Evolutionary conservation across 2,113 vertebrate genomes (phyloP).

Genomic region (Prunella fulvescens): DNA sequence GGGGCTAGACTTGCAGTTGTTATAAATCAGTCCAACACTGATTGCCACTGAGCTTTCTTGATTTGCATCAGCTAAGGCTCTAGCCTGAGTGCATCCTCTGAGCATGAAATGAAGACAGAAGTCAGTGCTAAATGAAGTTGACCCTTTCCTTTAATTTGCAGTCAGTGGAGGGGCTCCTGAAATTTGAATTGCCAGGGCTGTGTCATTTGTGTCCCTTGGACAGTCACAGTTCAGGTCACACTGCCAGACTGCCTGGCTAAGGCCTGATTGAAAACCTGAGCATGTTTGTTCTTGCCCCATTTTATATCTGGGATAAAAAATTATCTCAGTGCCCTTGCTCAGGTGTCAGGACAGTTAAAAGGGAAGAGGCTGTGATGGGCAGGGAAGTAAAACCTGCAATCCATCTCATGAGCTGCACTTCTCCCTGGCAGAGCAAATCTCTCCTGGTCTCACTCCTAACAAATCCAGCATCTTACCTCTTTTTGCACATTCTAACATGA

Average conservation of each 20-base stretch:
- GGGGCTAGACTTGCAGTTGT: neutral
- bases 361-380: neutral
- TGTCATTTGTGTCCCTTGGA: neutral
- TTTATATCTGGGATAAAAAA: slow-evolving; percentile 27
- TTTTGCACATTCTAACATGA: neutral
- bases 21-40: slow-evolving; percentile 23
- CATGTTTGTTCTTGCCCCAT: neutral
- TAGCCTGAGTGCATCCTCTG: neutral
- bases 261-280: neutral
- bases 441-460: neutral
- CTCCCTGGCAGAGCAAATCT: neutral
- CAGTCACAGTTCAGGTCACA: neutral
- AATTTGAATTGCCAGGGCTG: neutral
- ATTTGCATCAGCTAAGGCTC: slow-evolving; percentile 25
- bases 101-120: slow-evolving; percentile 25
- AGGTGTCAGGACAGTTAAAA: neutral
- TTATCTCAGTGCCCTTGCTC: neutral
- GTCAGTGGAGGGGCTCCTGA: neutral
- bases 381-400: neutral
- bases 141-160: slow-evolving; percentile 21
- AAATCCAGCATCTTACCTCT: neutral
- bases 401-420: neutral
- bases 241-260: neutral
- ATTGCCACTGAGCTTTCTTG: slow-evolving; percentile 36
- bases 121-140: neutral